Base-by-base conservation (phyloP, 2,888 invertebrate genomes). In the Drosophila anomelani region DNA sequence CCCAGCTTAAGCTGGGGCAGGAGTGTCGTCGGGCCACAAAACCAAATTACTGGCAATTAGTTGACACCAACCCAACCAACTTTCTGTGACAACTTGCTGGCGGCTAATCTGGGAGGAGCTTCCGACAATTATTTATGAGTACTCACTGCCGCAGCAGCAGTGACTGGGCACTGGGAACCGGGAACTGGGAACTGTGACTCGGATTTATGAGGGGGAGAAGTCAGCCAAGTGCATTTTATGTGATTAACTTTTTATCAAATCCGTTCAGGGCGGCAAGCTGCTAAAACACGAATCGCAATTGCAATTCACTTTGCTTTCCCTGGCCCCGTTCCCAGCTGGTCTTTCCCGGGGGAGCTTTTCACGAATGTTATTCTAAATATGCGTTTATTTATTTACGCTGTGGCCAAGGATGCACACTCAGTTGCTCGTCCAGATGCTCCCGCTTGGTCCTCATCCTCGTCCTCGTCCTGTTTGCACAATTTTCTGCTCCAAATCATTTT, bases 371-470 rank as follows among this genome's bases (percentile, higher is more conserved):
- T 81, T 79, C 79, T 81, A 81, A 86, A 86, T 85, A 82, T 76
- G 79, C 67, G 73, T 78, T 88, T 84, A 80, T 82, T 88, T 88
- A 86, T 85, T 88, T 74, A 88, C 75, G 76, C 72, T 80, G 85
- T 62, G 74, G 77, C 66, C 59, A 62, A 73, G 73, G 44, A 73
- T 73, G 58, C 74, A 66, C 58, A 54, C 47, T 20, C 56, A 63
- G 39, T 51, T 53, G 62, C 62, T 51, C 44, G 55, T 20, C 62
- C 73, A 73, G 72, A 55, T 72, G 72, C 39, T 32, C 20, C 66
- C 12, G 15, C n/a, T 10, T 17, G 2, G 10, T 20, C 46, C 46
- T 46, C 46, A 23, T 43, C 43, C 43, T 43, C 41, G 1, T 44
- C 44, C 29, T 17, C 59, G 44, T 44, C 51, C 74, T 86, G 75